Evolutionary conservation across 2,888 invertebrate genomes (phyloP).

Genomic region (Dromius quadrimaculatus): DNA sequence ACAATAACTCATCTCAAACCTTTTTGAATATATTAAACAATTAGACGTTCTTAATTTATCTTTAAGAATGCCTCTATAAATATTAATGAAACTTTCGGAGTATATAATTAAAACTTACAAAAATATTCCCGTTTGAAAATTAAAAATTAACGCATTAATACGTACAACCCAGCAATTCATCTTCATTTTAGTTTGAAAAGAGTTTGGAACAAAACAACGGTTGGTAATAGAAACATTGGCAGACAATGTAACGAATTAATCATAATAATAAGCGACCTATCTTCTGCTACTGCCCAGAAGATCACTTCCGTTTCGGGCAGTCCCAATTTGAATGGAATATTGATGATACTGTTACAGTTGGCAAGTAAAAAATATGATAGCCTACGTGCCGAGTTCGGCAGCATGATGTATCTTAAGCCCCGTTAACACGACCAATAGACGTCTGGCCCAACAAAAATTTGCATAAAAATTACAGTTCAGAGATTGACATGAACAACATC

Average conservation of each 20-base stretch:
- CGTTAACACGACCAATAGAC: no score
- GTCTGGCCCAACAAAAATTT: no score
- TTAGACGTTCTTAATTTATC: neutral
- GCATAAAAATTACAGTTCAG: no score
- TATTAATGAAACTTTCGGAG: neutral
- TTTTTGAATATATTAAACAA: slow-evolving; percentile 13
- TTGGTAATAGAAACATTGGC: slow-evolving; percentile 45
- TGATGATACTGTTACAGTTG: no score
- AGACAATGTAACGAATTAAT: slow-evolving; percentile 42
- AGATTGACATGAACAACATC: no score
- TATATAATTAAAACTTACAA: slow-evolving; percentile 10
- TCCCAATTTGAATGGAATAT: no score
- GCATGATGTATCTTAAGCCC: no score
- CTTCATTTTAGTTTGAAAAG: slow-evolving; percentile 15
- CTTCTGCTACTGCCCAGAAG: slow-evolving; percentile 21
- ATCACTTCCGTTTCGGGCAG: no score
- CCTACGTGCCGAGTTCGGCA: no score
- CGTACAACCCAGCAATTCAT: slow-evolving; percentile 24
- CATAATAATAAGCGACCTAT: slow-evolving; percentile 48
- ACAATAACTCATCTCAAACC: neutral
- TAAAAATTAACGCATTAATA: slow-evolving; percentile 33
- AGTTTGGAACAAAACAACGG: slow-evolving; percentile 5
- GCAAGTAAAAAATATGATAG: no score
- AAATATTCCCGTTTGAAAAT: slow-evolving; percentile 21
- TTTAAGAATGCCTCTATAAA: slow-evolving; percentile 7